These are phyloP conservation scores for Pristionchus japonicus DNA, from an alignment of 2,888 invertebrate genomes.

Conservation along the genomic window DNA sequence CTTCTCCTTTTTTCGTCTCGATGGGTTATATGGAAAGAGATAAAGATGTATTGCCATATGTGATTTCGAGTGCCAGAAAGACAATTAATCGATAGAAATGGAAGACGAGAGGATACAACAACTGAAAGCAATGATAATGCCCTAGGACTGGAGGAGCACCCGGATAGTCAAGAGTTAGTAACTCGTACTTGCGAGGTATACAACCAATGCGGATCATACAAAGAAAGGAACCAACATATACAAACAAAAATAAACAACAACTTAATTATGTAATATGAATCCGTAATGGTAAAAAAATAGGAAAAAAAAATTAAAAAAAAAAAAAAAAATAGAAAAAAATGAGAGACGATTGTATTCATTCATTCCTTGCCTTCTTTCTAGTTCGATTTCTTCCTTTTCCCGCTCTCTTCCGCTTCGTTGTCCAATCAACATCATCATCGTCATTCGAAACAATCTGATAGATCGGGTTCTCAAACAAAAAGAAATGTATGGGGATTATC, in stretches of 20 bases:
- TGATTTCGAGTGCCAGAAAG: background rate
- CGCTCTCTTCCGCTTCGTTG: conserved; percentile 26
- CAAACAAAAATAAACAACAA: background rate
- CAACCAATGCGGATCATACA: background rate
- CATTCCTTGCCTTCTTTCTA: conserved; percentile 6
- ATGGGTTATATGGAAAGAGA: conserved; percentile 31
- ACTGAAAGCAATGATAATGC: background rate
- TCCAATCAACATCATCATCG: conserved; percentile 47
- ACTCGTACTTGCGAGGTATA: background rate
- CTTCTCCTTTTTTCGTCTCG: conserved; percentile 7
- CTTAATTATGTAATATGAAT: background rate
- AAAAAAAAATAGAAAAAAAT: too few species aligned
- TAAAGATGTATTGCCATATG: conserved; percentile 29
- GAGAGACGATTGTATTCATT: background rate
- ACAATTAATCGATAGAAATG: background rate
- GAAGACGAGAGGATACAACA: background rate
- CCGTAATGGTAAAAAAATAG: background rate
- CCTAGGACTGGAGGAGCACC: background rate
- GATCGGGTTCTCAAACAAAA: too few species aligned
- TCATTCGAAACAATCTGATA: conserved; percentile 38
- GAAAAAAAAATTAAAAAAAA: too few species aligned
- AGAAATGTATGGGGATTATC: too few species aligned
- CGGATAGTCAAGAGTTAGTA: background rate
- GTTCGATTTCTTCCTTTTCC: background rate
- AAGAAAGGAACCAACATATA: background rate